These are phyloP conservation scores for Heliconius cydno DNA, from an alignment of 2,888 invertebrate genomes.

Conservation along the genomic window DNA sequence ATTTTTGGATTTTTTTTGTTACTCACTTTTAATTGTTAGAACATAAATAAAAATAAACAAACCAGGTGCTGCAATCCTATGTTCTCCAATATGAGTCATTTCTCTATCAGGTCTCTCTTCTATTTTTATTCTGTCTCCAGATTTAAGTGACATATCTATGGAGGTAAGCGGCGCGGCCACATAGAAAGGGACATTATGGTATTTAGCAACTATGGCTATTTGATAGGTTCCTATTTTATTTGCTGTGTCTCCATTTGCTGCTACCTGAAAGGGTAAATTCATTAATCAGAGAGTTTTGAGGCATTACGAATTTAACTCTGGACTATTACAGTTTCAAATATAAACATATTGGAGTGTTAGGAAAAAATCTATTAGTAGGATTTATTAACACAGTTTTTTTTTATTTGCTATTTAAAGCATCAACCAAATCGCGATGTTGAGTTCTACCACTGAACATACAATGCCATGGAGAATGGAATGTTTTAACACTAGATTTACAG, in stretches of 20 bases:
- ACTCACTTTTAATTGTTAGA: not conserved
- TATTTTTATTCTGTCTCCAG: slow-evolving; percentile 94
- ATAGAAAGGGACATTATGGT: slow-evolving; percentile 97
- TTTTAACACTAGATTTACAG: too few species aligned
- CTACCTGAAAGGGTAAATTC: slow-evolving; percentile 83
- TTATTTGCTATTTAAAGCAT: not conserved
- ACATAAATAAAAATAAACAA: slow-evolving; percentile 34
- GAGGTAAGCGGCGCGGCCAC: slow-evolving; percentile 97
- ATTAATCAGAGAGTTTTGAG: not conserved
- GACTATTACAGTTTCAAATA: not conserved
- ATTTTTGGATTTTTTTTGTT: too few species aligned
- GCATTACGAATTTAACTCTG: not conserved
- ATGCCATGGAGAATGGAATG: too few species aligned
- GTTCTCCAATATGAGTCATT: slow-evolving; percentile 95
- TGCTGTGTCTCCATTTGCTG: slow-evolving; percentile 98
- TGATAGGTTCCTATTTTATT: slow-evolving; percentile 99
- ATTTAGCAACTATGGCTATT: slow-evolving; percentile 95
- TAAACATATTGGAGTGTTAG: too few species aligned
- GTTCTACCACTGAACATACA: too few species aligned
- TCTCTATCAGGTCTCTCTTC: slow-evolving; percentile 96
- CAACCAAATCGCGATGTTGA: too few species aligned
- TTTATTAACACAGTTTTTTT: not conserved
- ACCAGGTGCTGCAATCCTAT: slow-evolving; percentile 94
- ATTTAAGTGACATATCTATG: slow-evolving; percentile 90
- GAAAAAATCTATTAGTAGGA: too few species aligned